A percentile compares a stretch with the other conserved stretches of the same genome.
Evolutionary conservation across 2,797 vertebrate genomes (phyloP).

Genomic region (Gymnocypris eckloni): DNA sequence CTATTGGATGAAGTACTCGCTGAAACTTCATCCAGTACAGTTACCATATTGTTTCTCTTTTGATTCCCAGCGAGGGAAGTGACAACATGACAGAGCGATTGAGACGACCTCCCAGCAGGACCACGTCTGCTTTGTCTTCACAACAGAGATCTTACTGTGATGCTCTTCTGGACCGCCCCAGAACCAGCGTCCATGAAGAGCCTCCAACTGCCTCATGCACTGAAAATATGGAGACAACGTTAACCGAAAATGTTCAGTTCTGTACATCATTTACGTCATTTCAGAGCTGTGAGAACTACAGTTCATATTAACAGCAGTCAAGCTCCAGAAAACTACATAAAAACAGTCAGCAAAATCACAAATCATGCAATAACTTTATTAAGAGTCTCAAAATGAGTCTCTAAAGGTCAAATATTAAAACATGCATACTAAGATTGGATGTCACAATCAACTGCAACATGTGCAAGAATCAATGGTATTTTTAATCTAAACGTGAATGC

Average conservation of each 20-base stretch:
- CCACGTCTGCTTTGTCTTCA: slow-evolving; percentile 52
- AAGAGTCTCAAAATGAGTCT: not conserved
- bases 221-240: not conserved
- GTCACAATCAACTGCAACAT: not conserved
- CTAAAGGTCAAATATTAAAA: not conserved
- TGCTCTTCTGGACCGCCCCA: slow-evolving; percentile 41
- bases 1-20: slow-evolving; percentile 19
- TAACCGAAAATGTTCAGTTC: not conserved
- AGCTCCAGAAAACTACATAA: not conserved
- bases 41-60: slow-evolving; percentile 53
- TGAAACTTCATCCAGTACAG: slow-evolving; percentile 39
- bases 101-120: slow-evolving; percentile 65
- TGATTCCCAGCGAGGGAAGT: slow-evolving; percentile 52
- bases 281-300: not conserved
- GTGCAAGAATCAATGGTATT: not conserved
- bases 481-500: not conserved
- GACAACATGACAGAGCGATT: slow-evolving; percentile 63
- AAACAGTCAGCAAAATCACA: not conserved
- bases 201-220: not conserved
- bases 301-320: not conserved
- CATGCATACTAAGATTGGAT: not conserved
- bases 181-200: slow-evolving; percentile 21
- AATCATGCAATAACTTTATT: not conserved
- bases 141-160: slow-evolving; percentile 60
- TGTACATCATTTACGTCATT: not conserved